Evolutionary conservation across 1,140 invertebrate genomes (phyloP), one percentile per base, ranked within the genome.

Genomic region (Argopecten irradians): DNA sequence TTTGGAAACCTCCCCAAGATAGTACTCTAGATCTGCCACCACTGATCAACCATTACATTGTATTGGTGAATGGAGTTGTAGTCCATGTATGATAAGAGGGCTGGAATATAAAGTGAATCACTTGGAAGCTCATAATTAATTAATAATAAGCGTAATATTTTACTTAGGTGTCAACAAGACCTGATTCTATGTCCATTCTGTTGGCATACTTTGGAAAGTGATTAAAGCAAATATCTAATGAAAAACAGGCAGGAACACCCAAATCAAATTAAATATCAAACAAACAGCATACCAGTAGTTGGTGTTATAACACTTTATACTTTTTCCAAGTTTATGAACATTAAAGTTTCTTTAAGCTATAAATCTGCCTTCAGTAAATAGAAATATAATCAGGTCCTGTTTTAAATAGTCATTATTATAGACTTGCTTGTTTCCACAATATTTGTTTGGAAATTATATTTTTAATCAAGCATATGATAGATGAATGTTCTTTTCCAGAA

Each of bases 31-130:
- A n/a, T n/a, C n/a, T n/a, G n/a, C n/a, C n/a, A n/a, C n/a, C n/a
- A n/a, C n/a, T n/a, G n/a, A n/a, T n/a, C n/a, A n/a, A n/a, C n/a
- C n/a, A n/a, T n/a, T n/a, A n/a, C n/a, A n/a, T n/a, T n/a, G n/a
- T n/a, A n/a, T n/a, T n/a, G n/a, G n/a, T n/a, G n/a, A 71, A n/a
- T 71, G 55, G 55, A 71, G 55, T 71, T 71, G 13, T 71, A 71
- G 55, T 71, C 55, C 55, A 71, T 71, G 55, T 71, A 16, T 71
- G 28, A 28, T 39, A 28, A 71, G 55, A 71, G 55, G 55, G 55
- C n/a, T 28, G 7, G 16, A 28, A n/a, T 71, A 71, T 16, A 71
- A 71, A 71, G 55, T 71, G 55, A 71, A 71, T 71, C 55, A 71
- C 55, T 71, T 71, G 22, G 28, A 11, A 71, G 55, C 55, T 71